Evolutionary conservation across 2,113 vertebrate genomes (phyloP).

Genomic region (Etia nguti): DNA sequence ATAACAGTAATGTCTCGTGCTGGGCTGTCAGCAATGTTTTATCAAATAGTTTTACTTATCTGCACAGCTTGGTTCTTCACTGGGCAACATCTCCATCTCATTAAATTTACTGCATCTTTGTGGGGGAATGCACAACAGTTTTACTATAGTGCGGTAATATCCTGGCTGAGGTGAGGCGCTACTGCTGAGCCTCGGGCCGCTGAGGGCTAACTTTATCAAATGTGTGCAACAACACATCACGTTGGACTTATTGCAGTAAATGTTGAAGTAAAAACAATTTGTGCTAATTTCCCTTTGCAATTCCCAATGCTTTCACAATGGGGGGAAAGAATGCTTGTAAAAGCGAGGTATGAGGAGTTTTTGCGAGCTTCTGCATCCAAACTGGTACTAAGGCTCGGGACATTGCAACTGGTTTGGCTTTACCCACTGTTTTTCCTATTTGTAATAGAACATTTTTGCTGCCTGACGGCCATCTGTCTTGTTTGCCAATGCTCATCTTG

Average conservation of each 20-base stretch:
- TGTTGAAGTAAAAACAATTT: constrained; percentile 50
- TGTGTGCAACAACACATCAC: constrained; percentile 7
- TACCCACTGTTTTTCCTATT: not conserved
- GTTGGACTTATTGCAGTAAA: constrained; percentile 34
- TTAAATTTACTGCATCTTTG: constrained; percentile 53
- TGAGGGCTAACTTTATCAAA: constrained; percentile 12
- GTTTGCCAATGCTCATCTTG: not conserved
- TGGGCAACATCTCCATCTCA: constrained; percentile 3
- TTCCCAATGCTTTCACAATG: constrained; percentile 29
- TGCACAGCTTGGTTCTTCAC: not conserved
- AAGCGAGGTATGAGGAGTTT: constrained; percentile 16
- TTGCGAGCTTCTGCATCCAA: not conserved
- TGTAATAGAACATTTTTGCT: constrained; percentile 12
- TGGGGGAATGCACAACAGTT: constrained; percentile 25
- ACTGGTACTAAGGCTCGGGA: constrained; percentile 3
- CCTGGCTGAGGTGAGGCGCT: constrained; percentile 7
- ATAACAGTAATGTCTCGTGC: not conserved
- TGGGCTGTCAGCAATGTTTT: not conserved
- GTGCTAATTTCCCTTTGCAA: constrained; percentile 52
- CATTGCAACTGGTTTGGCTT: constrained; percentile 9
- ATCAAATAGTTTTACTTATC: not conserved
- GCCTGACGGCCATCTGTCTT: not conserved
- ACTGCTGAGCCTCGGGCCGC: constrained; percentile 24
- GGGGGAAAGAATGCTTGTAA: constrained; percentile 49
- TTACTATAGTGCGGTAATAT: constrained; percentile 15